Conservation (phyloP, 2,888 invertebrate genomes). For the Pyrrhia umbra region DNA sequence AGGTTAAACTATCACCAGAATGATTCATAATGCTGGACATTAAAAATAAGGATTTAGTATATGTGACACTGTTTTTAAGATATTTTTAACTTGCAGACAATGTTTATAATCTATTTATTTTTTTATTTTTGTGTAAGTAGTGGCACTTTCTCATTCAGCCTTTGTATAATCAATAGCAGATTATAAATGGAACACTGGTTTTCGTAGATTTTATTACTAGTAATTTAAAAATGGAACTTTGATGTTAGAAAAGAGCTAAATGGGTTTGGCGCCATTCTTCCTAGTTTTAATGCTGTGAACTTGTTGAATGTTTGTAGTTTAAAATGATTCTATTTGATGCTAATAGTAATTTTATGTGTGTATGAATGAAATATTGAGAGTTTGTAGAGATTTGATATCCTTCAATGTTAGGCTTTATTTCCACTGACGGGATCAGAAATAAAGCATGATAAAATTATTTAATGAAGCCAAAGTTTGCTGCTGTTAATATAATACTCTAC, state of each 20-base stretch:
- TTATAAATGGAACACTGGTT: conserved; percentile 22
- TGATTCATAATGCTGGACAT: conserved; percentile 63
- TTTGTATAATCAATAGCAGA: conserved; percentile 35
- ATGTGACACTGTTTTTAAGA: conserved; percentile 58
- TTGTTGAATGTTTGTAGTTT: conserved; percentile 59
- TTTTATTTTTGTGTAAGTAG: conserved; percentile 52
- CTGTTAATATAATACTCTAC: conserved; percentile 44
- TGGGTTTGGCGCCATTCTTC: conserved; percentile 51
- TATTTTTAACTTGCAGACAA: conserved; percentile 60
- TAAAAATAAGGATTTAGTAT: conserved; percentile 53
- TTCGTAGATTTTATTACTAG: conserved; percentile 28
- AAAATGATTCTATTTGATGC: conserved; percentile 49
- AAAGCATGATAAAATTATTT: conserved; percentile 15
- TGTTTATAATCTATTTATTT: conserved; percentile 60
- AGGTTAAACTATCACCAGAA: conserved; percentile 60
- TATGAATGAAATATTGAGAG: conserved; percentile 39
- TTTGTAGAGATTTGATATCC: conserved; percentile 46
- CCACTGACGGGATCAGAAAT: conserved; percentile 38
- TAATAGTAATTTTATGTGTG: conserved; percentile 47
- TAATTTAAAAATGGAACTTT: conserved; percentile 29
- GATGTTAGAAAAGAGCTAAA: conserved; percentile 56
- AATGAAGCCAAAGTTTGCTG: conserved; percentile 51
- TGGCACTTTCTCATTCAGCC: conserved; percentile 60
- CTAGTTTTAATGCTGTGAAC: conserved; percentile 54
- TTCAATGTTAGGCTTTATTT: conserved; percentile 48